Evolutionary conservation across 2,113 vertebrate species (phyloP), one percentile per base, ranked within the genome.

Genomic region (Accipiter cooperii): DNA sequence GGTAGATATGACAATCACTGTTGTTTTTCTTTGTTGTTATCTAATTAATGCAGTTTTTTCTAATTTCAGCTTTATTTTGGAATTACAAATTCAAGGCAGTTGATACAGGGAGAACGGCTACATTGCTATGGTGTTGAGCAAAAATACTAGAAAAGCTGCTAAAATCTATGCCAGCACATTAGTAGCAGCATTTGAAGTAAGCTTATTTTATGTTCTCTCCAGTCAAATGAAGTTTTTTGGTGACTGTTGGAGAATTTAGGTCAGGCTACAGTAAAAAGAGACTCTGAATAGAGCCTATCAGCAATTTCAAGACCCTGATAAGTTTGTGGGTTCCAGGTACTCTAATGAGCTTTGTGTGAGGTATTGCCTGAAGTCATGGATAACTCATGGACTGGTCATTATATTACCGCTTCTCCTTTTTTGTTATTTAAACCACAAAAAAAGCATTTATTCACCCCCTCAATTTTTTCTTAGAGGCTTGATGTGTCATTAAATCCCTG

Each of bases 71-170:
- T 89, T 76, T 76, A 55, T n/a, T 87, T 82, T 87, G 71, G 73
- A 94, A 92, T 95, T 96, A 92, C 26, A 94, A 92, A 97, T 95
- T 96, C 91, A 90, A 94, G 90, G 58, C 63, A 90, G 40, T 84
- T 95, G 74, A 82, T 65, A 44, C 12, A 69, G 58, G 47, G 42
- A 85, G 58, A 95, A 95, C 87, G 34, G 90, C 89, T 97, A 55
- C 52, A 76, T 91, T 90, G 64, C 75, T 91, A 31, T 81, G 38
- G 70, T 84, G 52, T 63, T 76, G 47, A 96, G 77, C 44, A 90
- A 54, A 90, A 95, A 84, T 90, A 69, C 60, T 60, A 95, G 79
- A 87, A 83, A 77, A 80, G 46, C 34, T 89, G 65, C 46, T 47
- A 84, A 88, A 86, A 61, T 17, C 18, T 33, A 47, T 54, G 26